Conservation (phyloP, 1,140 invertebrate genomes). For the Phthorimaea operculella region DNA sequence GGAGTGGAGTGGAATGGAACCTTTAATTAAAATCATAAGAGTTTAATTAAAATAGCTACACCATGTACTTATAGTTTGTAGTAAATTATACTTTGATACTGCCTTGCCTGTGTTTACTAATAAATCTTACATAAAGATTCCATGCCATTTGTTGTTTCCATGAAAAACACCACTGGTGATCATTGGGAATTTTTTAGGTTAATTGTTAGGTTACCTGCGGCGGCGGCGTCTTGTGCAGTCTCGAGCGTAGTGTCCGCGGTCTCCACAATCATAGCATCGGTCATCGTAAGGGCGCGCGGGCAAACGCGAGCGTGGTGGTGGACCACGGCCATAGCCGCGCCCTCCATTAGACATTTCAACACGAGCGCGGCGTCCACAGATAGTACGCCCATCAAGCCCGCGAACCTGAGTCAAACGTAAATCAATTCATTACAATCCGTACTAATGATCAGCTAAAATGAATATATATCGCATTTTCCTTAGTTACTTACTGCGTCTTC, state of each 20-base stretch:
- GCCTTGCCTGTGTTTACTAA: no score
- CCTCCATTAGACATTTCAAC: slow-evolving; percentile 93
- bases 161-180: slow-evolving; percentile 20
- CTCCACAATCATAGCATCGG: slow-evolving; percentile 92
- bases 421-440: background rate
- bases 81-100: no score
- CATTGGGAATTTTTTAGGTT: background rate
- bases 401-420: slow-evolving; percentile 40
- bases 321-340: slow-evolving; percentile 73
- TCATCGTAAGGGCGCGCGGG: slow-evolving; percentile 81
- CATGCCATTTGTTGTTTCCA: slow-evolving; percentile 27
- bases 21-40: slow-evolving; percentile 14
- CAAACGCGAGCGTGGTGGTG: slow-evolving; percentile 70
- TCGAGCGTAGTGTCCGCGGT: slow-evolving; percentile 90
- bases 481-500: slow-evolving; percentile 87
- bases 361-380: slow-evolving; percentile 89
- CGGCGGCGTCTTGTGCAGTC: slow-evolving; percentile 80
- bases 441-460: background rate
- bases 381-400: slow-evolving; percentile 77
- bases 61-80: no score
- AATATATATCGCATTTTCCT: background rate
- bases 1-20: slow-evolving; percentile 51
- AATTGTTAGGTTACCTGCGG: slow-evolving; percentile 59
- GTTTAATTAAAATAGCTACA: no score
- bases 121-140: slow-evolving; percentile 32